Conservation (phyloP, 2,888 invertebrate species). For the Lasioglossum pauxillum region DNA sequence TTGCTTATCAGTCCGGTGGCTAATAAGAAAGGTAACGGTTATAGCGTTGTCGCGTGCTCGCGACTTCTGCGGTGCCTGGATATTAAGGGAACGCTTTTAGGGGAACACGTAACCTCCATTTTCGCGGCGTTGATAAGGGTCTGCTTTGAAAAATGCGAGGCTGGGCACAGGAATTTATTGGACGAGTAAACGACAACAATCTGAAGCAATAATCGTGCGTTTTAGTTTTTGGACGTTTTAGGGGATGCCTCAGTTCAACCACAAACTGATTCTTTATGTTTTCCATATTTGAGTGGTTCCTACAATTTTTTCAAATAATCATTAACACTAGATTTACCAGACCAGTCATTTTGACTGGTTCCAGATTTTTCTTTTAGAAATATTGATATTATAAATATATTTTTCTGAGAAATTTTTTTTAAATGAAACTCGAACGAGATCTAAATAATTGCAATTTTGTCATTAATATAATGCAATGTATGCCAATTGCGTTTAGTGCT, state of each 20-base stretch:
- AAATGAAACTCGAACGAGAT: too few species aligned
- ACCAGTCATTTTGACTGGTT: too few species aligned
- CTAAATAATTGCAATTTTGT: too few species aligned
- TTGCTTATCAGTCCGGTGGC: constrained; percentile 96
- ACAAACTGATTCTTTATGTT: neutral
- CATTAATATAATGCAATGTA: too few species aligned
- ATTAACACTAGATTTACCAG: too few species aligned
- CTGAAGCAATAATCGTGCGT: neutral
- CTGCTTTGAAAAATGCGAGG: neutral
- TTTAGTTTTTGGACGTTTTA: neutral
- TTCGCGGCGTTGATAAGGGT: constrained; percentile 28
- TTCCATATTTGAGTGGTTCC: too few species aligned
- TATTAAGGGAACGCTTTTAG: constrained; percentile 40
- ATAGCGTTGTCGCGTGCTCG: constrained; percentile 43
- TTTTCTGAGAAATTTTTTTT: too few species aligned
- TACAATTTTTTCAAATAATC: too few species aligned
- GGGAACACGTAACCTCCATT: constrained; percentile 35
- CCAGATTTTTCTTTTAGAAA: too few species aligned
- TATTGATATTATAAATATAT: too few species aligned
- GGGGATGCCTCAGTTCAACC: neutral
- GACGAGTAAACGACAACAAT: neutral
- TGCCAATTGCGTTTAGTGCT: too few species aligned
- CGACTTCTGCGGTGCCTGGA: constrained; percentile 41
- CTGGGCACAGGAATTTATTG: neutral
- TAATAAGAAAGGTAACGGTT: constrained; percentile 83